These are phyloP conservation scores for Myotis yumanensis DNA, from an alignment of 2,113 vertebrate species.

Conservation along the genomic window DNA sequence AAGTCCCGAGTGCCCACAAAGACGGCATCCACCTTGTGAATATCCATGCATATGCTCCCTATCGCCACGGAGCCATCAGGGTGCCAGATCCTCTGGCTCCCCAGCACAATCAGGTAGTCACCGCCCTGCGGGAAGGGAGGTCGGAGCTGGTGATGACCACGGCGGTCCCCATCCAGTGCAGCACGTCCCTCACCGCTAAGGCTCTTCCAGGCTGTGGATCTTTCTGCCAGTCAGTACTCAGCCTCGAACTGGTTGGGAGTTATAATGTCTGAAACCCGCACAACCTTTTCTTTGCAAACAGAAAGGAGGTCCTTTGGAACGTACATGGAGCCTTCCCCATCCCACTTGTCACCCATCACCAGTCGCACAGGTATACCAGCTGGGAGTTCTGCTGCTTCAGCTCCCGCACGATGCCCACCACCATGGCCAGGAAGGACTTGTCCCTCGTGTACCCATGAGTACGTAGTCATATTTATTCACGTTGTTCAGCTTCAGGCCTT, in stretches of 20 bases:
- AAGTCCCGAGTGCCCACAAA: background rate
- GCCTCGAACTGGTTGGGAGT: conserved; percentile 99
- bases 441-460: conserved; percentile 96
- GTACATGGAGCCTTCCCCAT: conserved; percentile 95
- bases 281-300: conserved; percentile 94
- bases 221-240: conserved; percentile 87
- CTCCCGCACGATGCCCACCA: conserved; percentile 96
- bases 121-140: conserved; percentile 91
- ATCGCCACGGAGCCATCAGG: background rate
- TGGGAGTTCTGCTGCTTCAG: conserved; percentile 93
- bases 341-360: conserved; percentile 95
- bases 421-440: conserved; percentile 94
- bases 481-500: conserved; percentile 93
- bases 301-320: conserved; percentile 96
- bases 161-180: conserved; percentile 96
- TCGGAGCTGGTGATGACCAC: conserved; percentile 99
- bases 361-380: conserved; percentile 95
- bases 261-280: conserved; percentile 96
- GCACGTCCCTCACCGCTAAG: conserved; percentile 93
- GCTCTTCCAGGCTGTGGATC: too few species aligned
- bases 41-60: background rate
- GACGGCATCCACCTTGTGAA: background rate
- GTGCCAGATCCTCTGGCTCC: conserved; percentile 89
- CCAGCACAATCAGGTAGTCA: conserved; percentile 92
- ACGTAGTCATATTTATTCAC: conserved; percentile 97